Conservation (phyloP, 1,140 invertebrate species). For the Sinella curviseta region DNA sequence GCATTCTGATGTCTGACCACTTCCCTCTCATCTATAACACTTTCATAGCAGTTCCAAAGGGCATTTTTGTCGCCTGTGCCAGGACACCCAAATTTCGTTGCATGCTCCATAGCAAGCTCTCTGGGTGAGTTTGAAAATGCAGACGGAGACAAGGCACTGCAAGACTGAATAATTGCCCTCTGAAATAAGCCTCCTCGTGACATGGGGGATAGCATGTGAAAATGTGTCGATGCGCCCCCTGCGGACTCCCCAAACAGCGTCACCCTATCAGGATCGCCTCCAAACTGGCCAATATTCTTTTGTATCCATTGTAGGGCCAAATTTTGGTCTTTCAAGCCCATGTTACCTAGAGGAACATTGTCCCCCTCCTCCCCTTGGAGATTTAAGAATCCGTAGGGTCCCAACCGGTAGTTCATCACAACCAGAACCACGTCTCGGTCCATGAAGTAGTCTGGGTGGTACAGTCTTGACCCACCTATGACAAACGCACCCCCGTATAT, state of each 20-base stretch:
- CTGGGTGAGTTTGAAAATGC: too few relatives aligned
- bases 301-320: background rate
- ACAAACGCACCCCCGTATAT: background rate
- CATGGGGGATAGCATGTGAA: background rate
- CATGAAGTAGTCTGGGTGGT: conserved; percentile 8
- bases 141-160: too few relatives aligned
- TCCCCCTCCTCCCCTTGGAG: background rate
- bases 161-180: too few relatives aligned
- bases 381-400: background rate
- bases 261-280: background rate
- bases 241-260: background rate
- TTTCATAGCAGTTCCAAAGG: conserved; percentile 30
- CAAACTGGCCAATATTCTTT: background rate
- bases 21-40: conserved; percentile 7
- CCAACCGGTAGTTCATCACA: background rate
- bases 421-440: background rate
- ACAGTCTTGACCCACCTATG: background rate
- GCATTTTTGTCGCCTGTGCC: background rate
- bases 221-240: background rate
- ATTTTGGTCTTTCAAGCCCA: background rate
- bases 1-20: conserved; percentile 30
- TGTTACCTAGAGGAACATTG: background rate
- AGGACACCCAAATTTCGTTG: conserved; percentile 30
- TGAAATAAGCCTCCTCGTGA: too few relatives aligned
- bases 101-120: too few relatives aligned